These are phyloP conservation scores for Teleogryllus occipitalis DNA, from an alignment of 1,140 invertebrate genomes.

Conservation along the genomic window DNA sequence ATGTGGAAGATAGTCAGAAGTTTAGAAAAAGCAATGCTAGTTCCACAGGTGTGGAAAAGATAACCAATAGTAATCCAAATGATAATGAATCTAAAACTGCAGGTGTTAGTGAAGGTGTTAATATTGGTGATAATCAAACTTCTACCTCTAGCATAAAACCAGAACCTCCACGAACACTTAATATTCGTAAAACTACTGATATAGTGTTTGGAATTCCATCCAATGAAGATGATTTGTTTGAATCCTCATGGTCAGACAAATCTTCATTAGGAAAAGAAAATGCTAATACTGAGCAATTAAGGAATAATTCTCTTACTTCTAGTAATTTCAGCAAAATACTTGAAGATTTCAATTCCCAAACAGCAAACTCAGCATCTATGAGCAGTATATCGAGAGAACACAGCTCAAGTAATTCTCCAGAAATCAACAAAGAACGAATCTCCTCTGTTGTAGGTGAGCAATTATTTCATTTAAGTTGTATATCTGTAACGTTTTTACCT, in stretches of 20 bases:
- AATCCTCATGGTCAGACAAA: neutral
- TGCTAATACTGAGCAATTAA: too few relatives aligned
- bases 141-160: neutral
- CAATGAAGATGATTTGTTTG: slow-evolving; percentile 14
- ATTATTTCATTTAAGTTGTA: neutral
- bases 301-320: too few relatives aligned
- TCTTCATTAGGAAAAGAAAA: too few relatives aligned
- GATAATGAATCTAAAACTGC: neutral
- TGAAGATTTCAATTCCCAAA: too few relatives aligned
- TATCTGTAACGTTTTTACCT: neutral
- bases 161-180: slow-evolving; percentile 10
- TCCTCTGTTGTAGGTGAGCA: neutral
- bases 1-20: neutral
- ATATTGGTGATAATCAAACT: neutral
- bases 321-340: too few relatives aligned
- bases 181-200: slow-evolving; percentile 9
- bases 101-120: neutral
- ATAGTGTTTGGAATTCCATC: neutral
- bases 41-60: neutral
- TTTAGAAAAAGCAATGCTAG: neutral
- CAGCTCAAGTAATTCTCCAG: too few relatives aligned
- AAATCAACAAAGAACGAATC: neutral
- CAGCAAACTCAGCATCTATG: too few relatives aligned
- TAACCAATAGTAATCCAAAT: neutral
- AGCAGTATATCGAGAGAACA: too few relatives aligned